These are phyloP conservation scores for Tupiocoris notatus DNA, from an alignment of 2,888 invertebrate genomes.

Conservation along the genomic window DNA sequence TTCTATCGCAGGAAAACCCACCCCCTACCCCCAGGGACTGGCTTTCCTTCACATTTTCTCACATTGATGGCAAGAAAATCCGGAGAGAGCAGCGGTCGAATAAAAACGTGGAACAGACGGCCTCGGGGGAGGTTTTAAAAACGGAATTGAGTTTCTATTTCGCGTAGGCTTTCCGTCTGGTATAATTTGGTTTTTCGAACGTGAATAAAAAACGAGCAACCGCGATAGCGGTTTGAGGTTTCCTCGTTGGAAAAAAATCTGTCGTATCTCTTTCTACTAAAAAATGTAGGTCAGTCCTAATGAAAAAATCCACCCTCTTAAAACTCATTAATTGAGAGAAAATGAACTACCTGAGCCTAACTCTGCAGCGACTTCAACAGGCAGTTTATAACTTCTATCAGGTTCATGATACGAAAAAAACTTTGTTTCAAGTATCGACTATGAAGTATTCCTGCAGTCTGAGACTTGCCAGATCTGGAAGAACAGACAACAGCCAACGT, in stretches of 20 bases:
- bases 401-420: conserved; percentile 16
- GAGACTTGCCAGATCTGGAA: no score
- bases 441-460: no score
- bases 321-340: conserved; percentile 31
- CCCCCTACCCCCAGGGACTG: not conserved
- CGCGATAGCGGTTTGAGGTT: not conserved
- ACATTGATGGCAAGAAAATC: conserved; percentile 1
- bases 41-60: not conserved
- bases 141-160: conserved; percentile 5
- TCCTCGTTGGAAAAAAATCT: conserved; percentile 3
- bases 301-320: conserved; percentile 26
- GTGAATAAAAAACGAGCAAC: conserved; percentile 19
- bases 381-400: conserved; percentile 15
- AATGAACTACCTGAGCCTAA: conserved; percentile 10
- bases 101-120: not conserved
- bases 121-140: not conserved
- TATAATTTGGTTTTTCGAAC: conserved; percentile 22
- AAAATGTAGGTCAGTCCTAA: conserved; percentile 23
- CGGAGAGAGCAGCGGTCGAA: not conserved
- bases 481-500: no score
- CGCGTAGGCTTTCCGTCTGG: conserved; percentile 12
- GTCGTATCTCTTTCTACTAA: conserved; percentile 3
- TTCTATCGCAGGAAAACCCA: not conserved
- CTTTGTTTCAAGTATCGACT: conserved; percentile 14
- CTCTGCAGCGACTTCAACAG: not conserved